Base-by-base conservation (phyloP, 1,140 invertebrate species). In the Anadara kagoshimensis region DNA sequence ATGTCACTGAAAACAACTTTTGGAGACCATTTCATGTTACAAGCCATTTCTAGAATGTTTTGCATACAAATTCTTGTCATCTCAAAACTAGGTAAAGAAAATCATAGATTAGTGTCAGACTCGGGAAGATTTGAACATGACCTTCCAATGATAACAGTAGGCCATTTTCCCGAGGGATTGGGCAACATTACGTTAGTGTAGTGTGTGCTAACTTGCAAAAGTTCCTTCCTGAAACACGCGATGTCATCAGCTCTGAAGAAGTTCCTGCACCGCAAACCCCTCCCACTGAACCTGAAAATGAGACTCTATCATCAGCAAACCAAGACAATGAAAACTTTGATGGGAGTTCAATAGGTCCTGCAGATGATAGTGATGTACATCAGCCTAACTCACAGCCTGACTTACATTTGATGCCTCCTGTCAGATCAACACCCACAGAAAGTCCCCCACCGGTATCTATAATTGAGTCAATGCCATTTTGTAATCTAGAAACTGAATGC, bases 161-260 rank as follows among this genome's bases (percentile, higher is more conserved):
- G 58, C 12, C 58, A 26, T 61, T 61, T 14, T 36, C 58, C 58
- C 8, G 58, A 61, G 29, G 58, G 58, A 26, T 41, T 61, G 24
- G 58, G 58, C 12, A 61, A 61, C 58, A 61, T 41, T 61, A 36
- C 36, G 58, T 61, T 61, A 61, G 58, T 36, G 58, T 61, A 18
- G 24, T 36, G 8, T 26, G 24, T 7, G n/a, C 22, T 26, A 26
- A 61, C 58, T 12, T 61, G 11, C 10, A 61, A 10, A 61, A 20
- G 16, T 24, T 61, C 41, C 12, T 61, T 10, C 22, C 58, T 14
- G 12, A 41, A 10, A 41, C 12, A 36, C 58, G 29, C 8, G 58
- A 61, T 12, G 41, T n/a, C n/a, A n/a, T n/a, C n/a, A n/a, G n/a
- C n/a, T n/a, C n/a, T n/a, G n/a, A n/a, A n/a, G n/a, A n/a, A n/a